A percentile compares a stretch with the other conserved stretches of the same genome.
phyloP scores from a whole-genome alignment of 2,888 invertebrate species.

The Eulithis prunata region DNA sequence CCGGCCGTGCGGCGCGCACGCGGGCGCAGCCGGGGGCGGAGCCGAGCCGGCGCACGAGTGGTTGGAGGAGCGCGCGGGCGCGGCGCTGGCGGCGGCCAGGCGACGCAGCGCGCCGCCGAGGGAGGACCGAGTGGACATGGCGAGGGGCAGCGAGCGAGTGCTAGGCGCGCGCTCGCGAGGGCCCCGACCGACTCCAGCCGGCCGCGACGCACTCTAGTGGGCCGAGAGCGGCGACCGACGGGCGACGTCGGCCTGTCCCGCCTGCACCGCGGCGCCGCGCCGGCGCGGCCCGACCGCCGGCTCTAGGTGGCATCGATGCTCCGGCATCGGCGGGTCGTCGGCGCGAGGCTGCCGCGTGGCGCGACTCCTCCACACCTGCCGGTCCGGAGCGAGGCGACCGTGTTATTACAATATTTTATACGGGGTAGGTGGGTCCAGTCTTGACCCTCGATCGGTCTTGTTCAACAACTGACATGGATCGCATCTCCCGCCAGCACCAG shows the following conservation, averaged over 20 bases:
- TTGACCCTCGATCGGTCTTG: no score
- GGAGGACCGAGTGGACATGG: conserved; percentile 6
- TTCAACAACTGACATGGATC: conserved; percentile 19
- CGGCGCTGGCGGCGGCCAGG: conserved; percentile 27
- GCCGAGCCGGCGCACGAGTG: conserved; percentile 36
- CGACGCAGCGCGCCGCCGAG: conserved; percentile 22
- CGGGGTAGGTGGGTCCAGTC: no score
- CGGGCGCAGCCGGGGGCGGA: conserved; percentile 29
- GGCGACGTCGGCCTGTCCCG: no score
- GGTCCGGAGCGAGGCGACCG: no score
- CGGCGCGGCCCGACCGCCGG: no score
- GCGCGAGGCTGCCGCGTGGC: conserved; percentile 3
- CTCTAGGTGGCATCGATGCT: no score
- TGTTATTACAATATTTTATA: no score
- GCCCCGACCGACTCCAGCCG: conserved; percentile 11
- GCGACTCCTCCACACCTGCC: conserved; percentile 19
- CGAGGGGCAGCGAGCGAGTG: neutral
- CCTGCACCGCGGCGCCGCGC: no score
- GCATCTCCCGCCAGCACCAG: conserved; percentile 29
- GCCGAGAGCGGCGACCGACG: conserved; percentile 25
- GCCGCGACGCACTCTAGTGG: conserved; percentile 7
- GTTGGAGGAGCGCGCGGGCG: conserved; percentile 24
- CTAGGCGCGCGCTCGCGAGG: conserved; percentile 18
- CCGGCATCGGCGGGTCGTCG: neutral
- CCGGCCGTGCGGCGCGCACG: conserved; percentile 40